Evolutionary conservation across 2,888 invertebrate species (phyloP), one percentile per base, ranked within the genome.

Genomic region (Agapetus fuscipes): DNA sequence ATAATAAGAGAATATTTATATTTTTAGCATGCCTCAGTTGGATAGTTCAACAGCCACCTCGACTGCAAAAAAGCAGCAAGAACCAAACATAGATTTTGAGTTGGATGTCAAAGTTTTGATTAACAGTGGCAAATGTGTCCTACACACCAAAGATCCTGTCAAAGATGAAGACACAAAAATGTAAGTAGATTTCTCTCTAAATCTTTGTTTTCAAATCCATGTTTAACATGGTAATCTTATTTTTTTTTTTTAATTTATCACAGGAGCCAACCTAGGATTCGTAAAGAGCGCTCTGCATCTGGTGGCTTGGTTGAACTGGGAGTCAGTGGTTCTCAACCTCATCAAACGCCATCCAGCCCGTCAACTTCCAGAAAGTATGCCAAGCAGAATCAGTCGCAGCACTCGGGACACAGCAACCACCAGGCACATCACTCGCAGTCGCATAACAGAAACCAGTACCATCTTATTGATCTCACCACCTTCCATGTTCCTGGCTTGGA

Each of bases 31-130:
- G 17, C 48, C 49, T 13, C 40, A 44, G 12, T 24, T 48, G 35
- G 50, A 50, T 10, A 39, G 41, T 15, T 26, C 49, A 40, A 36
- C 37, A n/a, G 17, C 48, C 9, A 33, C 42, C 3, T 39, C 11
- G 49, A 24, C 54, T 54, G 44, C 53, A 54, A 76, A 76, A 49
- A 80, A 80, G 56, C 72, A 78, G 0, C 74, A 82, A 37, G 93
- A 93, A 54, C 93, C 95, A 0, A 93, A 88, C 56, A 88, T 96
- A 37, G 95, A 96, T 62, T 85, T 97, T 56, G 94, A 96, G 58
- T 65, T 97, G 51, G 95, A 95, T 59, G 88, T 97, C 4, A 94
- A 94, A 64, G 94, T 96, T 30, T 78, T 93, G 53, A 91, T 97
- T 45, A 95, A 94, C 61, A 91, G 91, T 53, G 96, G 96, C 6